Conservation (phyloP, 2,888 invertebrate genomes). For the Cactoblastis cactorum region DNA sequence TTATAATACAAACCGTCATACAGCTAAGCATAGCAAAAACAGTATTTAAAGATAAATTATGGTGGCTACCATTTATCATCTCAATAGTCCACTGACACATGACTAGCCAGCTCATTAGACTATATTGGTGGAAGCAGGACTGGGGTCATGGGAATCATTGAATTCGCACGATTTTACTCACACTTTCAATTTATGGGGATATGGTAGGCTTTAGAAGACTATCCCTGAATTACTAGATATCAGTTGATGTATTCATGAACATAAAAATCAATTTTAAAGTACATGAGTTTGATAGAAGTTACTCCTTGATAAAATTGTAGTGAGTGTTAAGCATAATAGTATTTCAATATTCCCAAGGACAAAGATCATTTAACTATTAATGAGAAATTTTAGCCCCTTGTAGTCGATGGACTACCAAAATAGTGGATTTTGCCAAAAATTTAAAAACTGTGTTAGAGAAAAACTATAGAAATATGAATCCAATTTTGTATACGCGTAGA, state of each 20-base stretch:
- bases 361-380: too few species aligned
- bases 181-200: background rate
- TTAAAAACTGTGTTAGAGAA: too few species aligned
- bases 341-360: too few species aligned
- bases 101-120: slow-evolving; percentile 2
- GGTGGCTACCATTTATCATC: slow-evolving; percentile 1
- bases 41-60: background rate
- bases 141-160: slow-evolving; percentile 4
- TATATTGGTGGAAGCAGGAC: background rate
- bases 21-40: background rate
- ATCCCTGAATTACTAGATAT: background rate
- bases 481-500: too few species aligned
- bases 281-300: too few species aligned
- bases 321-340: too few species aligned
- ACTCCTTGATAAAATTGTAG: too few species aligned
- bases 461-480: too few species aligned
- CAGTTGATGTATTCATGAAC: background rate
- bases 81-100: slow-evolving; percentile 1
- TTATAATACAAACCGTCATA: too few species aligned
- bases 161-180: background rate
- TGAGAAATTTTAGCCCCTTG: too few species aligned
- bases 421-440: too few species aligned
- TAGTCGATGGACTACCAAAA: too few species aligned
- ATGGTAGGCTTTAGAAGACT: background rate
- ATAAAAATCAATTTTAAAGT: background rate